These are phyloP conservation scores for Amiota communis DNA, from an alignment of 2,888 invertebrate genomes.

Conservation along the genomic window DNA sequence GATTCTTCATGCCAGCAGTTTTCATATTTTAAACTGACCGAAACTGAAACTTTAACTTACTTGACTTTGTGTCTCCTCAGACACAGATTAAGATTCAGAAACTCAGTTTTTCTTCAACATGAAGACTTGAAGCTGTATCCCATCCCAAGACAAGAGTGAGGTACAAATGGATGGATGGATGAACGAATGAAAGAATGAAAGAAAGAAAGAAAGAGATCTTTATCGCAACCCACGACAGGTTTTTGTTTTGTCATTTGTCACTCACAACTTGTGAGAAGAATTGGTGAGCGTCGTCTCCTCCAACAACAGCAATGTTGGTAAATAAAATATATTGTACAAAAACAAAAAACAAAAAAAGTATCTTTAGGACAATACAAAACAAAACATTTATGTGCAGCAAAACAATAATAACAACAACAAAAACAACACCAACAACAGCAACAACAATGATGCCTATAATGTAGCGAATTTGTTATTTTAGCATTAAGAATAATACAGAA, in stretches of 20 bases:
- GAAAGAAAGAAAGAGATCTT: conserved; percentile 55
- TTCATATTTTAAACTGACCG: no score
- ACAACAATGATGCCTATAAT: conserved; percentile 32
- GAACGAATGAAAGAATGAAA: conserved; percentile 53
- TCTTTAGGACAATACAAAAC: conserved; percentile 29
- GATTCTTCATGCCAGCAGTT: no score
- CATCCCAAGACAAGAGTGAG: background rate
- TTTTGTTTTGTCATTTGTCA: conserved; percentile 73
- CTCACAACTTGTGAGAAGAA: conserved; percentile 66
- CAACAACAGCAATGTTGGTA: conserved; percentile 37
- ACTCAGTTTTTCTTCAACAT: no score
- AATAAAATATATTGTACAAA: conserved; percentile 28
- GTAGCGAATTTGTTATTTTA: conserved; percentile 37
- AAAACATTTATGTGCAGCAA: conserved; percentile 66
- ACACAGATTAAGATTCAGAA: no score
- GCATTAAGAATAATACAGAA: conserved; percentile 27
- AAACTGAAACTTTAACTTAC: no score
- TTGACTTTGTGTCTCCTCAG: no score
- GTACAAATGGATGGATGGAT: conserved; percentile 43
- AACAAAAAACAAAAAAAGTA: conserved; percentile 23
- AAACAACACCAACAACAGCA: conserved; percentile 26
- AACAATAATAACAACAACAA: conserved; percentile 41
- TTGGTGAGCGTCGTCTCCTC: conserved; percentile 10
- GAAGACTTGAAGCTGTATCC: no score
- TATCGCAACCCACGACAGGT: conserved; percentile 71